phyloP scores from a whole-genome alignment of 37 sponge, comb jelly and placozoan species.

The Haliclona indistincta region DNA sequence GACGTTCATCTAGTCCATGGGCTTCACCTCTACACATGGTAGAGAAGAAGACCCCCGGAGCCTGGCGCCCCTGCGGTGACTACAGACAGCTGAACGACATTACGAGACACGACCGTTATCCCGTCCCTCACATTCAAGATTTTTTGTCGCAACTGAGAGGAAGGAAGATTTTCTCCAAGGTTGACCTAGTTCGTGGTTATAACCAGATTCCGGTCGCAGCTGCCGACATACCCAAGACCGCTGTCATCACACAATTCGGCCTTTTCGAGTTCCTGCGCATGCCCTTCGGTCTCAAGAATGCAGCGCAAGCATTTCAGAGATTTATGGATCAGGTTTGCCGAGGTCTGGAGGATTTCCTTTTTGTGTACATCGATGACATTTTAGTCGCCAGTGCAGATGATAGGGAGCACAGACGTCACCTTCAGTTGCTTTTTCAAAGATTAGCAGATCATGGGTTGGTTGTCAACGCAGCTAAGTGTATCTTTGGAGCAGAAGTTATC shows the following conservation, averaged over 20 bases:
- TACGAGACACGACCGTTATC: too few species aligned
- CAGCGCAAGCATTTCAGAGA: constrained; percentile 46
- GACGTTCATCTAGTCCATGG: too few species aligned
- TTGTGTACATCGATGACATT: constrained; percentile 44
- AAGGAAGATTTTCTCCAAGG: too few species aligned
- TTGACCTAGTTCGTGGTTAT: too few species aligned
- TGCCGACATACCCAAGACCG: constrained; percentile 34
- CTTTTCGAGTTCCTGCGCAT: constrained; percentile 20
- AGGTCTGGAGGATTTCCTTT: constrained; percentile 30
- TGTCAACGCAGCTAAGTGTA: constrained; percentile 16
- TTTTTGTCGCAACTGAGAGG: too few species aligned
- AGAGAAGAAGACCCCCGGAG: too few species aligned
- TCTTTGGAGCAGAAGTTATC: not conserved
- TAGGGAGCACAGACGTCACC: constrained; percentile 20
- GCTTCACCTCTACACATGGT: too few species aligned
- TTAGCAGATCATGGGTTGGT: constrained; percentile 16
- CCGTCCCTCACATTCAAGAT: too few species aligned
- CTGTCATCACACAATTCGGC: constrained; percentile 8
- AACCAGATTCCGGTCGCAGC: too few species aligned
- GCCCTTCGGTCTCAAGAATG: constrained; percentile 36
- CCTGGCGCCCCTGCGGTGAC: too few species aligned
- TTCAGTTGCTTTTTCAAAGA: constrained; percentile 29
- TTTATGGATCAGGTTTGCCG: constrained; percentile 53
- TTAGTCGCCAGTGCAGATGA: constrained; percentile 28
- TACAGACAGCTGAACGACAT: too few species aligned